phyloP scores from a whole-genome alignment of 2,797 vertebrate species.

The Emydoidea blandingii region DNA sequence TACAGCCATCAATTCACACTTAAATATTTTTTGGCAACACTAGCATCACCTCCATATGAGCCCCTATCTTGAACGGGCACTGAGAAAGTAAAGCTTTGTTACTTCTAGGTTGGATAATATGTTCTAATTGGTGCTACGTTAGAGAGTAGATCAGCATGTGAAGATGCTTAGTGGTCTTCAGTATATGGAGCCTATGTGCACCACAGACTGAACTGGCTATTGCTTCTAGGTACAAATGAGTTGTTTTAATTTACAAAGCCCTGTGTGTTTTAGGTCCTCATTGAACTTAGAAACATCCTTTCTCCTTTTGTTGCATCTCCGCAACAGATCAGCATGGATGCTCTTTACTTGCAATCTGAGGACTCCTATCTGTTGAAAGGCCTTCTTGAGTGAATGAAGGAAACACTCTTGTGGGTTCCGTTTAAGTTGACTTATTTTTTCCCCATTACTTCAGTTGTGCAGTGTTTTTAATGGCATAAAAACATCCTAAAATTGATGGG shows the following conservation, averaged over 20 bases:
- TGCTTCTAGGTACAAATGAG: not conserved
- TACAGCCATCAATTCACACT: not conserved
- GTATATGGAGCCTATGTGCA: not conserved
- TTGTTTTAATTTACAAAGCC: not conserved
- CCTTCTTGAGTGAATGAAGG: not conserved
- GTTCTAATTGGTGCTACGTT: not conserved
- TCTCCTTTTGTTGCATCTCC: not conserved
- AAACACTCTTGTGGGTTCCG: not conserved
- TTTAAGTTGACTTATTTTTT: not conserved
- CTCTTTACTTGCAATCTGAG: not conserved
- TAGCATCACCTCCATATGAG: not conserved
- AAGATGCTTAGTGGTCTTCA: not conserved
- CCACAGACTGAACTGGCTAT: not conserved
- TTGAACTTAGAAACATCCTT: not conserved
- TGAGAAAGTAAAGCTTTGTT: not conserved
- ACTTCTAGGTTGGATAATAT: not conserved
- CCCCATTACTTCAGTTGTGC: not conserved
- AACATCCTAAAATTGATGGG: not conserved
- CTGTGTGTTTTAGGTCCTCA: not conserved
- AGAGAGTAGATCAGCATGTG: not conserved
- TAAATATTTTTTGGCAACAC: not conserved
- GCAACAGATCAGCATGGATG: not conserved
- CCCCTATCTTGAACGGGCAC: not conserved
- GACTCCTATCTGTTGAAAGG: not conserved
- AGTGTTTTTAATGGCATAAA: not conserved